Base-by-base conservation (phyloP, 2,888 invertebrate species). In the Aleiodes leptofemur region DNA sequence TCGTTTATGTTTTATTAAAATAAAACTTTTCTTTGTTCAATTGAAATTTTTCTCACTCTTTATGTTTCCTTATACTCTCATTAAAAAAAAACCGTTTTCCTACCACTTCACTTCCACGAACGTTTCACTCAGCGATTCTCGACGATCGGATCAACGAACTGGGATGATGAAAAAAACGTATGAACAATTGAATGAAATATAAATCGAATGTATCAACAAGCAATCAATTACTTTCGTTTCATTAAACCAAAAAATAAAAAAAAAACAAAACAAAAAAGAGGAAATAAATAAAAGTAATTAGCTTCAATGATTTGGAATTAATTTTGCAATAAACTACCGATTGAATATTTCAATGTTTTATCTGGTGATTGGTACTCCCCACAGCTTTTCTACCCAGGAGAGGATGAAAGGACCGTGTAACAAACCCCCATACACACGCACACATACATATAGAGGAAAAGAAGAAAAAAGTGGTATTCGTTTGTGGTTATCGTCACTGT, bases 31-130 rank as follows among this genome's bases (percentile, higher is more conserved):
- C 51, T 70, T 14, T 55, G 29, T 34, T 23, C 23, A 14, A 23
- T 73, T 53, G 3, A 53, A 23, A 16, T 53, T 53, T 53, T 53
- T 16, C 14, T 16, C 14, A 53, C 53, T 51, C 34, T 38, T 23
- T 72, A 69, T 31, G 11, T 53, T 14, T 55, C 16, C 14, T 51
- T 13, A 55, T 69, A 31, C 53, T 29, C n/a, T 55, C n/a, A 70
- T 23, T 1, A 23, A 23, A 23, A 23, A 53, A 55, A 56, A 48
- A 38, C 23, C 59, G 50, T 69, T 69, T 61, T 70, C 59, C 34
- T 70, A 68, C 29, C 61, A 69, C 55, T 57, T 61, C 61, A 72
- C 72, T 53, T n/a, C 9, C 51, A 50, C 69, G 38, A 69, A 53
- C 23, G 70, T 43, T 69, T 69, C 34, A 69, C 53, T 71, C 29